Percentiles rank a stretch among this genome's conserved stretches.
These are phyloP conservation scores for Pimpla rufipes DNA, from an alignment of 2,888 invertebrate species.

Conservation along the genomic window DNA sequence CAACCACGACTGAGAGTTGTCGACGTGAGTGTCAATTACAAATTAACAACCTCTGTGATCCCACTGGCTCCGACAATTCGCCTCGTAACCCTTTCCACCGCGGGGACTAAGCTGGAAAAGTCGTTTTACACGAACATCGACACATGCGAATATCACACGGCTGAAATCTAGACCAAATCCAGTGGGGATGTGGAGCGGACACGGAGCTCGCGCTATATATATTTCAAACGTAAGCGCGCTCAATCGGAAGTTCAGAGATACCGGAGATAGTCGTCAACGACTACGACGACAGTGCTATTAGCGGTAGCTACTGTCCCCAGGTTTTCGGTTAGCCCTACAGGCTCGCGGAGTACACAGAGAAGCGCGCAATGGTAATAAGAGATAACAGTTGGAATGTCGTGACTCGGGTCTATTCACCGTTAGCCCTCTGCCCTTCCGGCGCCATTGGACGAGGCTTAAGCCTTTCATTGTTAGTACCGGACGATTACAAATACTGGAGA, in stretches of 20 bases:
- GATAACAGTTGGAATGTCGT: conserved; percentile 48
- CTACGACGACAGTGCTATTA: conserved; percentile 43
- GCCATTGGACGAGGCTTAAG: conserved; percentile 40
- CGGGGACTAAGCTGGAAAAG: background rate
- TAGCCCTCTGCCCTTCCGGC: conserved; percentile 39
- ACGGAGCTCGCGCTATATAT: conserved; percentile 16
- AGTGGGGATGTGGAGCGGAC: conserved; percentile 15
- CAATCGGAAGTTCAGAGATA: conserved; percentile 33
- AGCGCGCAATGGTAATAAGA: conserved; percentile 54
- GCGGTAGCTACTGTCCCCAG: conserved; percentile 1
- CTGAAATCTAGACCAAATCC: background rate
- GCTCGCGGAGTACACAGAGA: background rate
- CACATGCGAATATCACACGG: background rate
- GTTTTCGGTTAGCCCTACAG: conserved; percentile 12
- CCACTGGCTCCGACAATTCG: background rate
- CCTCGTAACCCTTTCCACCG: background rate
- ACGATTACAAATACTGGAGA: conserved; percentile 46
- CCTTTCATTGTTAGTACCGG: conserved; percentile 33
- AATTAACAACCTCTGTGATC: background rate
- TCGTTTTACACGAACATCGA: conserved; percentile 3
- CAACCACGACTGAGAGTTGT: background rate
- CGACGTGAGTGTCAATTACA: conserved; percentile 29
- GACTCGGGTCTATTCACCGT: conserved; percentile 58
- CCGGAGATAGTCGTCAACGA: conserved; percentile 45
- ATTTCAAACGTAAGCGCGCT: conserved; percentile 11